Evolutionary conservation across 2,797 vertebrate genomes (phyloP), one percentile per base, ranked within the genome.

Genomic region (Acanthis flammea): DNA sequence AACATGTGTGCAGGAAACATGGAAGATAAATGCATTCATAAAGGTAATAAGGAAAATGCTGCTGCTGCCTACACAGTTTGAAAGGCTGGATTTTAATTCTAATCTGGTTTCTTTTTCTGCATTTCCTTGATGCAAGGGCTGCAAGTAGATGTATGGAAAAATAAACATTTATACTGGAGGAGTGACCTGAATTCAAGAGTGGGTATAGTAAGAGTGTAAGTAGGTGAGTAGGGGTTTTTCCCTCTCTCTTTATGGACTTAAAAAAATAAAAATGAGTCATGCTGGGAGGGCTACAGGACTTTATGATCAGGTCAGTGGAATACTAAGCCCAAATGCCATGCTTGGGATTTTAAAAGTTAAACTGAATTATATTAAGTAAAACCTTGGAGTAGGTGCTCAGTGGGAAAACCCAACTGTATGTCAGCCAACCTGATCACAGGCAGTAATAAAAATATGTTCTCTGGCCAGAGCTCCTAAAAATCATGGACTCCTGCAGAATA

Each of bases 291-390:
- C 87, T 66, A 30, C 13, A 82, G 91, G 72, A 19, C 65, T 87
- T 96, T 80, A 75, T 94, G 72, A 42, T 47, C 50, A 67, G 68
- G 71, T 76, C 89, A 76, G 2, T 79, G 61, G 78, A 47, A 63
- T 35, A 28, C 37, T 35, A 74, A 89, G 7, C 27, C 39, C 47
- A 37, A 84, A 45, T 6, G 12, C 27, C 51, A 14, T 19, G 12
- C 31, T 65, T 9, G 12, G 71, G 41, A 78, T 94, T 63, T 70
- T 80, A 25, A 24, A 54, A 65, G 37, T 58, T 60, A 50, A 70
- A 55, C 41, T 48, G 28, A 88, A 31, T 51, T 14, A 48, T 7
- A 9, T 66, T 60, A 9, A 55, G 39, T 11, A 48, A 55, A 66
- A 53, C 16, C 11, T 44, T 47, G 66, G 83, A 39, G 31, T 41